Conservation (phyloP, 2,797 vertebrate species). For the Ibycter americanus region DNA sequence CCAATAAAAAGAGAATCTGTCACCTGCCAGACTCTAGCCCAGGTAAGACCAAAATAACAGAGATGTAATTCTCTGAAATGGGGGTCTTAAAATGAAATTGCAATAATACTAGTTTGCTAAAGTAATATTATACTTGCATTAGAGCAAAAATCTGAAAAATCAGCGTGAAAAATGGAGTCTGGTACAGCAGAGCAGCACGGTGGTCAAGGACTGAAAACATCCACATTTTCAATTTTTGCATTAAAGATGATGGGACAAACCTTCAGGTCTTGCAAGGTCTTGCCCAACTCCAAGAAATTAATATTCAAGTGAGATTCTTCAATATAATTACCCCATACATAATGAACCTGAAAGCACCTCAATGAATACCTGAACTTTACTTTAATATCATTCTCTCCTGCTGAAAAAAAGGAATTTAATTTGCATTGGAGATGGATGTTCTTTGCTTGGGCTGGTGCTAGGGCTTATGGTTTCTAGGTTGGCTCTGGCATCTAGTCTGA, state of each 20-base stretch:
- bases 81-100: background rate
- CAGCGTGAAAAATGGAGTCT: background rate
- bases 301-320: background rate
- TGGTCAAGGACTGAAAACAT: background rate
- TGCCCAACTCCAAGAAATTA: background rate
- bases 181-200: fast-evolving
- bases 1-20: background rate
- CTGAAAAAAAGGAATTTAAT: background rate
- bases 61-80: background rate
- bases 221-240: background rate
- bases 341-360: background rate
- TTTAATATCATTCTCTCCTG: background rate
- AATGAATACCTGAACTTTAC: background rate
- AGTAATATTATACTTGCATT: background rate
- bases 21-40: background rate
- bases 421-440: background rate
- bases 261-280: background rate
- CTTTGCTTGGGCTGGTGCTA: background rate
- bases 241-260: background rate
- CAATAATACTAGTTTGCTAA: background rate
- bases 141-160: background rate
- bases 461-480: background rate
- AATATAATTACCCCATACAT: background rate
- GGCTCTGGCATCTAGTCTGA: background rate
- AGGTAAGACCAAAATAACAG: background rate